Base-by-base conservation (phyloP, 2,113 vertebrate genomes). In the Actenoides hombroni region DNA sequence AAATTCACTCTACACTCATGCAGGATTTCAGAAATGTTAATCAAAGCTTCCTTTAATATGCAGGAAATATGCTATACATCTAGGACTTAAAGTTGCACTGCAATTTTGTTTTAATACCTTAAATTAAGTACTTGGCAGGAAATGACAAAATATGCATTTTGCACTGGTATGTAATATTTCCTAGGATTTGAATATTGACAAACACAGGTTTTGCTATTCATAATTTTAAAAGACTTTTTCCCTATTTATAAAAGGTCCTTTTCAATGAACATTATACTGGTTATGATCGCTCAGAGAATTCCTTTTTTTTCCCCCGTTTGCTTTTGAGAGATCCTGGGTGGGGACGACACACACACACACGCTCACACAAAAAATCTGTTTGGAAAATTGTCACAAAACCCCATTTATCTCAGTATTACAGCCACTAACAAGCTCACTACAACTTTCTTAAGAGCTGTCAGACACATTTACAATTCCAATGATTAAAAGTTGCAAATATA, bases 401-500 rank as follows among this genome's bases (percentile, higher is more conserved):
- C 87, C 82, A 86, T 88, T 20, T 77, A 86, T 64, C 29, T 87
- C 53, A 71, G 19, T 31, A 49, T 61, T 85, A 57, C 48, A 86
- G 12, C 46, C 51, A 59, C 88, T 95, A 78, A 61, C 74, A 92
- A 93, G 93, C 92, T 91, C 79, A 79, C n/a, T 92, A 37, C 78
- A 93, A 97, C 90, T 97, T 97, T 91, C 92, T 96, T 97, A 90
- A 88, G 89, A 94, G 84, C 95, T 84, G 46, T 92, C 85, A 94
- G 69, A 79, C 29, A 42, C 61, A 83, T 85, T 97, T 95, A 96
- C 82, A 90, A 90, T 86, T 90, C 67, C 82, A 90, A 78, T 93
- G 91, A 97, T 96, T 95, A 95, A 97, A 98, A 97, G 95, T 98
- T 97, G 80, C 90, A 97, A 95, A 96, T 95, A 53, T 95, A 94